These are phyloP conservation scores for Dendropsophus ebraccatus DNA, from an alignment of 2,113 vertebrate genomes.

Conservation along the genomic window DNA sequence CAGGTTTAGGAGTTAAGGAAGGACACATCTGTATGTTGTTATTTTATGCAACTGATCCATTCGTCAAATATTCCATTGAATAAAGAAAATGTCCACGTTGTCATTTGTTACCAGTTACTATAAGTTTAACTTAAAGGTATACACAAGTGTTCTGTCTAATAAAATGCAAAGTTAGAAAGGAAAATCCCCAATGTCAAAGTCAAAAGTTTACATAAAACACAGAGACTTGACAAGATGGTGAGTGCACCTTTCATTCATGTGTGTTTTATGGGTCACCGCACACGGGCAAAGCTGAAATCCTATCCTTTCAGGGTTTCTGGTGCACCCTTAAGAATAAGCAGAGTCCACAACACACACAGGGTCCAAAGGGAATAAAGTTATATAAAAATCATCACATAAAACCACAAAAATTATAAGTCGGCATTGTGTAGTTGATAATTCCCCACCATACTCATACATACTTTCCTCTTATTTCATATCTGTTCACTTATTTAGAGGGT, in stretches of 20 bases:
- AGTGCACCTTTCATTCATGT: slow-evolving; percentile 51
- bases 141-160: not conserved
- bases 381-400: not conserved
- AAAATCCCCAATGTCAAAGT: slow-evolving; percentile 18
- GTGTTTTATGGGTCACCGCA: slow-evolving; percentile 30
- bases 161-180: not conserved
- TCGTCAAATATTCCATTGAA: not conserved
- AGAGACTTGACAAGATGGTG: slow-evolving; percentile 35
- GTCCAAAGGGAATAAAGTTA: not conserved
- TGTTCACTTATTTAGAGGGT: slow-evolving; percentile 27
- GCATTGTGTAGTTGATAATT: not conserved
- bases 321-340: not conserved
- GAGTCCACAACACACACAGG: not conserved
- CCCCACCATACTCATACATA: not conserved
- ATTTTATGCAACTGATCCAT: not conserved
- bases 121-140: not conserved
- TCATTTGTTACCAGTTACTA: not conserved
- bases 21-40: not conserved
- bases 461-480: not conserved
- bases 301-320: slow-evolving; percentile 25
- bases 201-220: slow-evolving; percentile 45
- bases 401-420: not conserved
- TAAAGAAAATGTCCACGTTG: not conserved
- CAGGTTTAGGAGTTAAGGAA: too few species aligned
- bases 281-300: slow-evolving; percentile 2